Base-by-base conservation (phyloP, 2,113 vertebrate genomes). In the Plecotus auritus region DNA sequence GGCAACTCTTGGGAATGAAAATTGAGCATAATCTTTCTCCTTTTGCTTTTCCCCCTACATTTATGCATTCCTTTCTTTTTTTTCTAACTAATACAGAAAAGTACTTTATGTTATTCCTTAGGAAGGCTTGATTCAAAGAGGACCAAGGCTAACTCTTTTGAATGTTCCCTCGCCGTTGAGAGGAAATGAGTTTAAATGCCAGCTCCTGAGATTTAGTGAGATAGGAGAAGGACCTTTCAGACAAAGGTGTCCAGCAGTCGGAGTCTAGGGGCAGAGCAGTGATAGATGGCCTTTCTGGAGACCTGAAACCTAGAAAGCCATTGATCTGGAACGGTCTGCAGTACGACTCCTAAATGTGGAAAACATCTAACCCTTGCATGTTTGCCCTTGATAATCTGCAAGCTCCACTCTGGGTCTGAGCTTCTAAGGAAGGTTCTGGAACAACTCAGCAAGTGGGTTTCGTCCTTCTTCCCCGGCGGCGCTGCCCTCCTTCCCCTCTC, bases 151-250 rank as follows among this genome's bases (percentile, higher is more conserved):
- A 78, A 17, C 22, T 56, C 54, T 56, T 82, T 89, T 86, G 70
- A 93, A 51, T 77, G 74, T 51, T 56, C 28, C n/a, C 28, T 64
- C 54, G 64, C 35, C 74, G 17, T 49, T 66, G 30, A 88, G 72
- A 92, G 93, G 49, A 89, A 89, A 84, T 94, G 47, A 78, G 14
- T 81, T 95, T 73, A 76, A 92, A 56, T 73, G 49, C 22, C 51
- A 94, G 61, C 37, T 59, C 59, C 13, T 66, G 49, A 59, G 37
- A 45, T 77, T 95, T 85, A 56, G 51, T 95, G 92, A 76, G 49
- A 83, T 42, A 61, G 16, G 66, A 72, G 40, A 59, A 91, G 45
- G 45, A 95, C 85, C 92, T 94, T 81, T 35, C 56, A 76, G 64
- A 42, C 47, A 76, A 66, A 85, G 40, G 9, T n/a, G 7, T 67